These are phyloP conservation scores for Psix sp. DNA, from an alignment of 1,140 invertebrate genomes.

Conservation along the genomic window DNA sequence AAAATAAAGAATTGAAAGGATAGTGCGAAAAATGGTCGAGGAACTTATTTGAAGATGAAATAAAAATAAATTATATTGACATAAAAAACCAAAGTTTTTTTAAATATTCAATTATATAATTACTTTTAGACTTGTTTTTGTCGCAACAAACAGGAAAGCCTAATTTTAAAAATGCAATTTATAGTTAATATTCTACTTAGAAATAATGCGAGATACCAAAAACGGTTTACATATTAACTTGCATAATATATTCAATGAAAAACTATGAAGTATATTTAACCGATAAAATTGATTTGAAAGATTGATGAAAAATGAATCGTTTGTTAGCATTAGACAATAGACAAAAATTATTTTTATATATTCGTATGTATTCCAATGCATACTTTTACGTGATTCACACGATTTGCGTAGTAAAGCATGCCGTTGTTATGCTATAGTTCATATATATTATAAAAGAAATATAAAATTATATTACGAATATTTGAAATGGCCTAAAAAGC, in stretches of 20 bases:
- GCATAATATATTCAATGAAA: conserved; percentile 29
- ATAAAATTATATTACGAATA: neutral
- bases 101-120: conserved; percentile 5
- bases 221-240: conserved; percentile 27
- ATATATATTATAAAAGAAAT: conserved; percentile 8
- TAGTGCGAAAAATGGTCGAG: too few relatives aligned
- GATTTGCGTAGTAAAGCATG: conserved; percentile 25
- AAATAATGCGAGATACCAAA: conserved; percentile 29
- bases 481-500: conserved; percentile 6
- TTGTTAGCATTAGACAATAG: conserved; percentile 33
- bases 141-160: conserved; percentile 5
- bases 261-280: conserved; percentile 8
- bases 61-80: too few relatives aligned
- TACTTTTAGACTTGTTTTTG: conserved; percentile 1
- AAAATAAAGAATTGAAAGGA: too few relatives aligned
- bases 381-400: conserved; percentile 27
- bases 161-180: conserved; percentile 8
- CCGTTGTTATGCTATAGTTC: conserved; percentile 24
- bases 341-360: conserved; percentile 36
- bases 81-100: too few relatives aligned
- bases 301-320: conserved; percentile 16
- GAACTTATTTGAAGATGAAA: too few relatives aligned
- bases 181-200: conserved; percentile 24
- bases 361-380: conserved; percentile 20
- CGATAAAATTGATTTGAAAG: conserved; percentile 12